phyloP scores from a whole-genome alignment of 2,797 vertebrate genomes.

The Pangasius larnaudii region DNA sequence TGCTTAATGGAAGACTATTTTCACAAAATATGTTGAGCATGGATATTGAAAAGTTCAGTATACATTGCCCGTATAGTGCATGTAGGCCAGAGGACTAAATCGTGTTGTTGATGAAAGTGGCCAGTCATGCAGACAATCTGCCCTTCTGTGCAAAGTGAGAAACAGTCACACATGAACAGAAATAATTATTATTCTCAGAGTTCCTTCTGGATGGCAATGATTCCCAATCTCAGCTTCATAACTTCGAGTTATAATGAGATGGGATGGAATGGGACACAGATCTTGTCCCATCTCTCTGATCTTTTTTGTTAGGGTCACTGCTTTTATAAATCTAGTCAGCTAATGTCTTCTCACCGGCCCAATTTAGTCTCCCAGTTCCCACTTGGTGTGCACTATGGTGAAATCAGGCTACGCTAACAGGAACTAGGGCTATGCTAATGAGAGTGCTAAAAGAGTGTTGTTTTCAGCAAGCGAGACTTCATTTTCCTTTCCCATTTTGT shows the following conservation, averaged over 20 bases:
- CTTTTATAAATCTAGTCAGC: conserved; percentile 35
- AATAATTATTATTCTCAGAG: conserved; percentile 9
- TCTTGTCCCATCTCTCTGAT: conserved; percentile 10
- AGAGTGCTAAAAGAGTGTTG: conserved; percentile 43
- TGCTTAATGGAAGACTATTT: not conserved
- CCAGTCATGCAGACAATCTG: conserved; percentile 33
- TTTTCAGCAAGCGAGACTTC: conserved; percentile 44
- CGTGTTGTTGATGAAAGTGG: not conserved
- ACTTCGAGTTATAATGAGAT: conserved; percentile 47
- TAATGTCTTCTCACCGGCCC: conserved; percentile 49
- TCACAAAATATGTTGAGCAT: not conserved
- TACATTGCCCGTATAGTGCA: not conserved
- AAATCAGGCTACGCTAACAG: conserved; percentile 44
- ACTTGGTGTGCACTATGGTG: conserved; percentile 5
- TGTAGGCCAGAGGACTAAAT: not conserved
- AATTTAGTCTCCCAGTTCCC: conserved; percentile 46
- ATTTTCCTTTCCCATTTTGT: conserved; percentile 54
- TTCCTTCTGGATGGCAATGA: conserved; percentile 3
- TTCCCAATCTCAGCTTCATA: not conserved
- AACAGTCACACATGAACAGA: conserved; percentile 31
- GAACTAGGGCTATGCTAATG: conserved; percentile 42
- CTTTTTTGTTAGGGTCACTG: conserved; percentile 48
- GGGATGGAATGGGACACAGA: conserved; percentile 27
- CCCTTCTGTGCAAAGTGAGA: conserved; percentile 35
- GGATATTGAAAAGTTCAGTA: not conserved